Conservation (phyloP, 2,797 vertebrate species). For the Alauda arvensis region DNA sequence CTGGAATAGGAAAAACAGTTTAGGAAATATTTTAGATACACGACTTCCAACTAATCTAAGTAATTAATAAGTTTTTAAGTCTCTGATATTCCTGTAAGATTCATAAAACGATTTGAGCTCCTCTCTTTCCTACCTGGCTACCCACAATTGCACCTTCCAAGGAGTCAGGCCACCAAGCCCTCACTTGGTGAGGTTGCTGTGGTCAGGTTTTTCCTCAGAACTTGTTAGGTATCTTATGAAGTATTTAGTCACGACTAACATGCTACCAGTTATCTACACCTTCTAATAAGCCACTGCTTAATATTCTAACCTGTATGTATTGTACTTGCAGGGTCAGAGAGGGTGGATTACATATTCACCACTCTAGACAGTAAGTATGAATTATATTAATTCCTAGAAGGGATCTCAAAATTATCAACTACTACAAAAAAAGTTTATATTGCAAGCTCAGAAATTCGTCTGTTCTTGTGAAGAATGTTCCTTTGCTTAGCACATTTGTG, state of each 20-base stretch:
- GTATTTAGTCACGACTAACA: background rate
- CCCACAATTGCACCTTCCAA: background rate
- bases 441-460: background rate
- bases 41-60: background rate
- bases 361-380: background rate
- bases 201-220: background rate
- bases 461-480: background rate
- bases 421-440: background rate
- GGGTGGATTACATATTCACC: background rate
- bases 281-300: background rate
- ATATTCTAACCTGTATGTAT: background rate
- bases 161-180: background rate
- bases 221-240: background rate
- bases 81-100: background rate
- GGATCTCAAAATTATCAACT: background rate
- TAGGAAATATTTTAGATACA: background rate
- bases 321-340: background rate
- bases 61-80: background rate
- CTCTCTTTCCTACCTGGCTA: background rate
- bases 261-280: background rate
- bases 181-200: background rate
- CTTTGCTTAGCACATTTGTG: background rate
- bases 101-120: background rate
- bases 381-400: background rate
- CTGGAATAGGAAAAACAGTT: background rate